Evolutionary conservation across 2,888 invertebrate genomes (phyloP), one percentile per base, ranked within the genome.

Genomic region (Bellardia pandia): DNA sequence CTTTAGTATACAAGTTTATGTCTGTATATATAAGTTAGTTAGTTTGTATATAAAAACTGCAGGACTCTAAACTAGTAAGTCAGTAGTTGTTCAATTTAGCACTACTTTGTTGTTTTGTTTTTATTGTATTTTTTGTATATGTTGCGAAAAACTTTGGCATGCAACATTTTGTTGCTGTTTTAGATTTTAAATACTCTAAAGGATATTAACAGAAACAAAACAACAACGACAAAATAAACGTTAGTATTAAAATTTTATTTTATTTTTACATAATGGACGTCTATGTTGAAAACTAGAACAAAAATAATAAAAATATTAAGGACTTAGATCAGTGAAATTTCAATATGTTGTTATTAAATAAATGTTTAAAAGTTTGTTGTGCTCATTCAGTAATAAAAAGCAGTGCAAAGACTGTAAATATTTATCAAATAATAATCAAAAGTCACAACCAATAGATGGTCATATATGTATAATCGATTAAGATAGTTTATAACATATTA

Each of bases 51-150:
- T 45, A 45, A 45, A n/a, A 30, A 30, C 4, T 23, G 2, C 30
- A 11, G 23, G 13, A 58, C 58, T 58, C 23, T 13, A n/a, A 37
- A 40, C 45, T 30, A 37, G 62, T 56, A 66, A 71, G 56, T 71
- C 53, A 53, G 56, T 81, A 64, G 74, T 74, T 66, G 80, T 68
- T 81, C 60, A 68, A 68, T 69, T 75, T 51, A 30, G 81, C 14
- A 75, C 68, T 68, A 81, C 81, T 81, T 81, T 75, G n/a, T 40
- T 11, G 16, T 40, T 2, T 69, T 58, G 11, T 23, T 58, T 58
- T 56, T 23, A 33, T 56, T 58, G 1, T 23, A 23, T 1, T 66
- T 33, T 4, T 14, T n/a, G 42, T 42, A 11, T 56, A 45, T 66
- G 64, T 66, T 66, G 64, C 42, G 23, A 30, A 45, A 58, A 60